Evolutionary conservation across 2,888 invertebrate genomes (phyloP), one percentile per base, ranked within the genome.

Genomic region (Cinara cedri): DNA sequence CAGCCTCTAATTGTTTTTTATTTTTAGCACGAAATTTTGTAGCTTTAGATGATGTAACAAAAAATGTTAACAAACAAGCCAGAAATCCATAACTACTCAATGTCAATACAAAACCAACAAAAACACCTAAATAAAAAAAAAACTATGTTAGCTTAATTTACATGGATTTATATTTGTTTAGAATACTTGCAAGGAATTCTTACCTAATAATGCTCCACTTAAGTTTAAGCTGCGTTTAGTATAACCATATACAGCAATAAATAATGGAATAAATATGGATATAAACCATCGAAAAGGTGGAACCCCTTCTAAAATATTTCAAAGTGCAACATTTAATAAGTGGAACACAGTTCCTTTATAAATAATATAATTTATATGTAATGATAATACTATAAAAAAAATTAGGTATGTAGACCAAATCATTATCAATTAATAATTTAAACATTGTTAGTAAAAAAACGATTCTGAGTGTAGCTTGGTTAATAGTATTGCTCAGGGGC

Each of bases 31-130:
- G 88, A 84, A 91, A 92, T 85, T 93, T 94, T 0, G 96, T 95
- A 0, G 92, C 94, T 84, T 90, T 91, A 0, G 95, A 94, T 2
- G 92, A 92, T 65, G 92, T 88, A 34, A 94, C 85, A 84, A 95
- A 96, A 86, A 96, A 96, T 4, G 90, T 88, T 19, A 93, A 86
- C 49, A 96, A 87, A 82, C 91, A 90, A 16, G 89, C 89, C 65
- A 93, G 86, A 85, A 95, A 95, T 81, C 92, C 90, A 84, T 92
- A 91, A 85, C 90, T 95, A 72, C 93, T 91, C 42, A 95, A 86
- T 2, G 94, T 93, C 57, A 95, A 85, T 26, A 93, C 86, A 84
- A 95, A 91, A 14, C 93, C 95, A 72, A 95, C 89, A 4, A 91
- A 83, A 26, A 92, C 86, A 8, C 92, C 94, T 89, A 83, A 16